A percentile compares a stretch with the other conserved stretches of the same genome.
Evolutionary conservation across 2,888 invertebrate genomes (phyloP).

Genomic region (Acrobasis suavella): DNA sequence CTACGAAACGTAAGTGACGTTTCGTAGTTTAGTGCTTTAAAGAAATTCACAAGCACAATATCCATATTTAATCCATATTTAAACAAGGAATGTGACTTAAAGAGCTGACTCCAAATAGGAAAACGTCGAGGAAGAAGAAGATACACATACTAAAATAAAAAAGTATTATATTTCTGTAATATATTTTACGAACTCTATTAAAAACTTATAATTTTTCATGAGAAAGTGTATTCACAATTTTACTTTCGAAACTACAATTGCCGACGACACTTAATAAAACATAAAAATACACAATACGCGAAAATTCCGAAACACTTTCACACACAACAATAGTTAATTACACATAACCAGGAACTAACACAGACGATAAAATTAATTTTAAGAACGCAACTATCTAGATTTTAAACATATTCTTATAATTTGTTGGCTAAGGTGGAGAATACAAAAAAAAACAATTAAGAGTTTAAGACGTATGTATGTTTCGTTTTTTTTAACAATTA

Average conservation of each 20-base stretch:
- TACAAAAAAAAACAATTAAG: not conserved
- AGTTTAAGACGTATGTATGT: too few relatives aligned
- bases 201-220: not conserved
- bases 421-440: not conserved
- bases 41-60: not conserved
- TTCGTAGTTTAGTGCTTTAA: too few relatives aligned
- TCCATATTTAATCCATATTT: not conserved
- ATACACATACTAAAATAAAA: too few relatives aligned
- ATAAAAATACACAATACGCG: slow-evolving; percentile 3
- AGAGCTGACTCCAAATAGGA: too few relatives aligned
- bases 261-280: not conserved
- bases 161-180: too few relatives aligned
- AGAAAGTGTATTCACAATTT: not conserved
- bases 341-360: not conserved
- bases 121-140: too few relatives aligned
- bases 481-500: too few relatives aligned
- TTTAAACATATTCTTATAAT: not conserved
- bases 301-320: slow-evolving; percentile 1
- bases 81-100: too few relatives aligned
- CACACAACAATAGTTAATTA: slow-evolving; percentile 3
- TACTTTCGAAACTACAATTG: slow-evolving; percentile 3
- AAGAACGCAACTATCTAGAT: not conserved
- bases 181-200: too few relatives aligned
- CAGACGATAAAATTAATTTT: not conserved
- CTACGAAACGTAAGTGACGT: too few relatives aligned